Conservation (phyloP, 2,113 vertebrate species). For the Rhombomys opimus region DNA sequence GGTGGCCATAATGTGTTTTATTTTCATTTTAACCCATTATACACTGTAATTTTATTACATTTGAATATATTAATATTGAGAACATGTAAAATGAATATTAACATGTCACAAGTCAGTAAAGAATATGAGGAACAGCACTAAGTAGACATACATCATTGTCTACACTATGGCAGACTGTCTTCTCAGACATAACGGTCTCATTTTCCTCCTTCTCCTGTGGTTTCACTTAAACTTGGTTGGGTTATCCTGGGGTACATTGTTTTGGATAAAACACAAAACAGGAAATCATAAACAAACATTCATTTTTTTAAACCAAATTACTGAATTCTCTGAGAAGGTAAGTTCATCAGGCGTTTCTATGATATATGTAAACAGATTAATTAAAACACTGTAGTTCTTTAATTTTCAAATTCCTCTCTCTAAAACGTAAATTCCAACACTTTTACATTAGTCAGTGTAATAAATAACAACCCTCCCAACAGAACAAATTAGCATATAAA, state of each 20-base stretch:
- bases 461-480: not conserved
- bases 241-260: not conserved
- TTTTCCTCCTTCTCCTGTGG: not conserved
- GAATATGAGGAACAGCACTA: not conserved
- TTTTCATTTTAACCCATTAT: not conserved
- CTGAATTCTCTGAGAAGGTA: not conserved
- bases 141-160: no score
- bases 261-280: not conserved
- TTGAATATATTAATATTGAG: not conserved
- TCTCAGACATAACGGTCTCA: no score
- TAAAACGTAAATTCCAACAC: not conserved
- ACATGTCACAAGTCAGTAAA: not conserved
- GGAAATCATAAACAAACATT: not conserved
- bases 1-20: not conserved
- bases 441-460: not conserved
- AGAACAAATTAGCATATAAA: not conserved
- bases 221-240: not conserved
- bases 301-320: not conserved
- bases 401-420: not conserved
- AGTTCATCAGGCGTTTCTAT: not conserved
- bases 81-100: not conserved
- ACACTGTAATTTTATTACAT: not conserved
- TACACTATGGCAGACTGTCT: rapidly evolving
- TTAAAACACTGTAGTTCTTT: not conserved
- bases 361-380: not conserved